These are phyloP conservation scores for Popillia japonica DNA, from an alignment of 1,140 invertebrate species.

Conservation along the genomic window DNA sequence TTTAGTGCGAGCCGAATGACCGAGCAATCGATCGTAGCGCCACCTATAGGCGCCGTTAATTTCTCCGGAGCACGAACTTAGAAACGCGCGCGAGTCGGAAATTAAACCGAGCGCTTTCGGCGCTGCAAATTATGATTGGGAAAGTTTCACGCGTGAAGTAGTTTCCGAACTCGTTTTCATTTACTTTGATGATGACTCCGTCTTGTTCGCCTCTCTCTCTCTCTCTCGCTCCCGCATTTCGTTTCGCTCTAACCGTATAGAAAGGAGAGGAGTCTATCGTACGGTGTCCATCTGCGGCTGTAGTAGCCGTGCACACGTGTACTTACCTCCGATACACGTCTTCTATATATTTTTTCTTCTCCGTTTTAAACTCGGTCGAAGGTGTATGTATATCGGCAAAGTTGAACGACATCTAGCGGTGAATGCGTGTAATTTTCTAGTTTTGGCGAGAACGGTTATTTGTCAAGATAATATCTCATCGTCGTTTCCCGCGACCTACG, in stretches of 20 bases:
- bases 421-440: background rate
- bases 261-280: too few relatives aligned
- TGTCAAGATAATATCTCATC: too few relatives aligned
- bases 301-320: too few relatives aligned
- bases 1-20: too few relatives aligned
- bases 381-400: too few relatives aligned
- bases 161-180: conserved; percentile 31
- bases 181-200: conserved; percentile 6
- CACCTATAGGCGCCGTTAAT: conserved; percentile 14
- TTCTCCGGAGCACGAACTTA: background rate
- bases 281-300: too few relatives aligned
- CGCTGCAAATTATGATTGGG: conserved; percentile 31
- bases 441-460: background rate
- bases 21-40: background rate
- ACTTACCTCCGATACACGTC: too few relatives aligned
- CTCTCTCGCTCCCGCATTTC: too few relatives aligned
- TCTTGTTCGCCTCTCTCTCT: background rate
- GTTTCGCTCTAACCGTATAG: too few relatives aligned
- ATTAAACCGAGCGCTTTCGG: conserved; percentile 17
- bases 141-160: conserved; percentile 24
- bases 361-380: too few relatives aligned
- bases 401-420: background rate
- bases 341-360: too few relatives aligned
- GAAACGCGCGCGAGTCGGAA: conserved; percentile 7
- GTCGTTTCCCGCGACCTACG: too few relatives aligned